Evolutionary conservation across 1,140 invertebrate genomes (phyloP).

Genomic region (Drosophila serrata): DNA sequence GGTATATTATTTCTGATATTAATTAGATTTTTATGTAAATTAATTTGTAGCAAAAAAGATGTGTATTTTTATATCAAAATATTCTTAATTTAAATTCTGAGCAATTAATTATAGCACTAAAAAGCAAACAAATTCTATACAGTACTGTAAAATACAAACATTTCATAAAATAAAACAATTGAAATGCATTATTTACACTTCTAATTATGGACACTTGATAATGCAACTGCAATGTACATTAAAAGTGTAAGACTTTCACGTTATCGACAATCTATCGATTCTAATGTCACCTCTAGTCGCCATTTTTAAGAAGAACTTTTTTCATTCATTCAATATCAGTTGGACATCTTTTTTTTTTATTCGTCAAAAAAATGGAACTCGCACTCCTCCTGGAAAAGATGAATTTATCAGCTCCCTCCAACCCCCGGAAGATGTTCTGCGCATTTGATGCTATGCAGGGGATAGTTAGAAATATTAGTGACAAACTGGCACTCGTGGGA

Average conservation of each 20-base stretch:
- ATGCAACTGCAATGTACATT: not conserved
- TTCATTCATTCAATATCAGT: not conserved
- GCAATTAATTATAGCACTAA: not conserved
- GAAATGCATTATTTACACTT: not conserved
- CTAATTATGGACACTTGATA: not conserved
- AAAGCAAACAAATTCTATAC: no score
- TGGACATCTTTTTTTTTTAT: no score
- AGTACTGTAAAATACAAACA: not conserved
- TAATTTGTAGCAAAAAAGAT: not conserved
- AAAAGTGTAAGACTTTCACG: no score
- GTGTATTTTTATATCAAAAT: not conserved
- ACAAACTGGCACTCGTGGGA: not conserved
- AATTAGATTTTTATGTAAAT: not conserved
- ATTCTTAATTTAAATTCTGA: not conserved
- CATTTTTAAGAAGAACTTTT: not conserved
- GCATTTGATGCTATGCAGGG: not conserved
- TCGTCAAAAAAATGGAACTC: not conserved
- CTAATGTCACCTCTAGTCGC: not conserved
- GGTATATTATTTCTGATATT: not conserved
- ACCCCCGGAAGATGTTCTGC: rapidly evolving
- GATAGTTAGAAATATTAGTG: not conserved
- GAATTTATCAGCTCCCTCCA: not conserved
- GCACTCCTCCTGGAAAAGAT: not conserved
- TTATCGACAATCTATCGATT: not conserved
- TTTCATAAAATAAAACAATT: not conserved